phyloP scores from a whole-genome alignment of 2,797 vertebrate genomes.

The Siniperca undulata region DNA sequence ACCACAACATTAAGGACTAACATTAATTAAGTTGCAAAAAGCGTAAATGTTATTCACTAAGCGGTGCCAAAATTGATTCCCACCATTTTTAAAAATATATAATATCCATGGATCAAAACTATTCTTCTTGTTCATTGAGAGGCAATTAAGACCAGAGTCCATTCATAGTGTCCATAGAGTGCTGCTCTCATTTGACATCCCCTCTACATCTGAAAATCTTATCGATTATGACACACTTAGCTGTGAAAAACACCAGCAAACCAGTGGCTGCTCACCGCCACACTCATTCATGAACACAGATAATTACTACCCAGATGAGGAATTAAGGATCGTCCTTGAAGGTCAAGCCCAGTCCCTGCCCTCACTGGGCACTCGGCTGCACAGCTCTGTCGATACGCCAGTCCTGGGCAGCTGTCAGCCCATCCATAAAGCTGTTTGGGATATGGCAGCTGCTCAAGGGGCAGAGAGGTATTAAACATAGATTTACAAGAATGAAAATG shows the following conservation, averaged over 20 bases:
- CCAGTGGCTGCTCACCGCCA: conserved; percentile 26
- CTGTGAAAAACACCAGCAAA: conserved; percentile 26
- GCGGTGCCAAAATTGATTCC: conserved; percentile 11
- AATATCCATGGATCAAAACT: conserved; percentile 33
- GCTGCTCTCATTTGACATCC: conserved; percentile 31
- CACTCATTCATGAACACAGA: conserved; percentile 58
- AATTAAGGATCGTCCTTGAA: conserved; percentile 73
- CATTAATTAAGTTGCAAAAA: conserved; percentile 52
- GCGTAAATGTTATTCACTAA: conserved; percentile 25
- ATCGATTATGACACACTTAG: conserved; percentile 30
- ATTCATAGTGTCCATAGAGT: conserved; percentile 52
- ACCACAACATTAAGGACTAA: conserved; percentile 54
- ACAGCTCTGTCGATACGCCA: conserved; percentile 46
- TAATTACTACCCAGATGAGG: conserved; percentile 70
- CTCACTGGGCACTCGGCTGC: conserved; percentile 47
- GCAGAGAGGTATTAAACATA: conserved; percentile 81
- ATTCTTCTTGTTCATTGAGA: conserved; percentile 24
- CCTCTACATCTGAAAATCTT: conserved; percentile 21
- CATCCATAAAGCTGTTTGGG: conserved; percentile 78
- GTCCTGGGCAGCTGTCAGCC: conserved; percentile 73
- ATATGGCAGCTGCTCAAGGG: conserved; percentile 83
- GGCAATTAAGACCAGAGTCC: conserved; percentile 31
- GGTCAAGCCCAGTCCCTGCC: conserved; percentile 64
- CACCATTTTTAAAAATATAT: conserved; percentile 43
- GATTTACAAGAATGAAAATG: conserved; percentile 83